Conservation (phyloP, 2,797 vertebrate genomes). For the Bradypodion ventrale region DNA sequence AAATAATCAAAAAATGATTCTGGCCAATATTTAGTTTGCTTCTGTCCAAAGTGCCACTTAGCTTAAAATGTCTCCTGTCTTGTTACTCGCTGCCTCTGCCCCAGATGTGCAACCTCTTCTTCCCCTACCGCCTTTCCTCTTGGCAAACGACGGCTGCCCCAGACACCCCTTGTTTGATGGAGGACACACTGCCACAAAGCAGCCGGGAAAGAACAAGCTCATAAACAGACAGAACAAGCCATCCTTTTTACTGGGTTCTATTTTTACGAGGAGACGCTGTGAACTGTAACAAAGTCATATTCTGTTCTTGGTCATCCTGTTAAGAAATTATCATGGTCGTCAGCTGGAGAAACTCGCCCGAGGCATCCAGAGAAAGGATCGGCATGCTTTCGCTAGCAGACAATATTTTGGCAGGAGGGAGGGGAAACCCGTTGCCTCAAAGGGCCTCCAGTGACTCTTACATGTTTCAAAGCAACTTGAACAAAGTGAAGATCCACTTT, state of each 20-base stretch:
- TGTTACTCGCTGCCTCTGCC: too few relatives aligned
- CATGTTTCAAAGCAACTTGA: background rate
- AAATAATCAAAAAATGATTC: too few relatives aligned
- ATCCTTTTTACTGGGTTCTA: background rate
- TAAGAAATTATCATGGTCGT: background rate
- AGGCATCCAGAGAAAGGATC: background rate
- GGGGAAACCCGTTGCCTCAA: background rate
- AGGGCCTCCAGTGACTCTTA: too few relatives aligned
- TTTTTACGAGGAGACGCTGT: background rate
- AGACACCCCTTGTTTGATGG: background rate
- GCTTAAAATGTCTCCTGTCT: too few relatives aligned
- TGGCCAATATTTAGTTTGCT: too few relatives aligned
- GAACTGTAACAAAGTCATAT: background rate
- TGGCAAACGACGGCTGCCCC: background rate
- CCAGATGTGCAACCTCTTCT: too few relatives aligned
- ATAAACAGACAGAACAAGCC: background rate
- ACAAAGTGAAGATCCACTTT: background rate
- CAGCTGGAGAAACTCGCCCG: background rate
- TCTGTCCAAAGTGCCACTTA: too few relatives aligned
- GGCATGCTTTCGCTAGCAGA: accelerated
- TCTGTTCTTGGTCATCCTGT: background rate
- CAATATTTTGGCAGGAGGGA: too few relatives aligned
- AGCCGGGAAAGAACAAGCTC: background rate
- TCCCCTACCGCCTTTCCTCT: background rate
- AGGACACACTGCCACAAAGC: accelerated